A percentile compares a stretch with the other conserved stretches of the same genome.
These are phyloP conservation scores for Lanistes nyassanus DNA, from an alignment of 1,140 invertebrate genomes.

Conservation along the genomic window DNA sequence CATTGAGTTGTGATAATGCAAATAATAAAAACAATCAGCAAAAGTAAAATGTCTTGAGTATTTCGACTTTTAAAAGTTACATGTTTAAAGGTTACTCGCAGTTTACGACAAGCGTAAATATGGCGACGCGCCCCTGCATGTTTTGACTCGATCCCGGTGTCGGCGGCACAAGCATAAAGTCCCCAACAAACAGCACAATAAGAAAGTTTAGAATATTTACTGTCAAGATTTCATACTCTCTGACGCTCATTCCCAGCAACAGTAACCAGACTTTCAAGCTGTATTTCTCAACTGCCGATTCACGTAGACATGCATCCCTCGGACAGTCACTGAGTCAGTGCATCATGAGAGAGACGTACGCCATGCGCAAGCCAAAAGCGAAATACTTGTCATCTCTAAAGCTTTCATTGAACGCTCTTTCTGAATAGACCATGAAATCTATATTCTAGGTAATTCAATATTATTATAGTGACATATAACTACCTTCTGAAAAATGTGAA, in stretches of 20 bases:
- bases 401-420: background rate
- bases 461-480: background rate
- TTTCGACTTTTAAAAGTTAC: background rate
- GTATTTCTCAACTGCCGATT: background rate
- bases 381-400: background rate
- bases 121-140: constrained; percentile 31
- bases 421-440: background rate
- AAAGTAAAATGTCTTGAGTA: background rate
- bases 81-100: background rate
- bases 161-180: no score
- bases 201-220: background rate
- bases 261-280: background rate
- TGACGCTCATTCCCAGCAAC: background rate
- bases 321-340: no score
- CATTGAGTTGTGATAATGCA: constrained; percentile 10
- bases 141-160: constrained; percentile 31
- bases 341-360: no score
- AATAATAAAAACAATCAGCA: background rate
- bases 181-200: constrained; percentile 19
- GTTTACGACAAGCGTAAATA: background rate
- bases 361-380: background rate
- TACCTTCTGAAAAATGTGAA: background rate
- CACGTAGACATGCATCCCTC: background rate
- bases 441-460: background rate
- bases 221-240: background rate